Base-by-base conservation (phyloP, 2,113 vertebrate species). In the Ivindomyrus marchei region DNA sequence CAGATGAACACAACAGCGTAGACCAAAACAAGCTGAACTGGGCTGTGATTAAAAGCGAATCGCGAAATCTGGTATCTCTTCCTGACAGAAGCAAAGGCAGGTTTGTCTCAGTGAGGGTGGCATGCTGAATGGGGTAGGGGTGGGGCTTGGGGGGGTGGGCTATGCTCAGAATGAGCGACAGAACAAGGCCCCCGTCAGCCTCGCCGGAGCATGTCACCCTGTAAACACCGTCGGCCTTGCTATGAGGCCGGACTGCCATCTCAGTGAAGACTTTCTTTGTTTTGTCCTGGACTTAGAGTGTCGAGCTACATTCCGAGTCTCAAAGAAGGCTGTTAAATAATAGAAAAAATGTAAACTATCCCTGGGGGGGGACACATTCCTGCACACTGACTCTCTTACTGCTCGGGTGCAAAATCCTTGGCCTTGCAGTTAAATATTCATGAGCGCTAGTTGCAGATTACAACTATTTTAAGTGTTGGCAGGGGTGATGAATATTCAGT, bases 21-120 rank as follows among this genome's bases (percentile, higher is more conserved):
- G 86, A 93, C 92, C 93, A 93, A 92, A 94, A 94, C 94, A 94
- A 94, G 93, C 91, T 90, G 90, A 86, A 91, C 92, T 91, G 27
- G 17, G 77, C 17, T 56, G 36, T 89, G 62, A 89, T 56, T 50
- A 39, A 90, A 95, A 94, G 93, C 92, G 36, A 45, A 47, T 52
- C 13, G 52, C 42, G 19, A 10, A 42, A 89, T 47, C 31, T 13
- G 19, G 47, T 36, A 49, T 62, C n/a, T 46, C 27, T 24, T 70
- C 66, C 45, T n/a, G 85, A 19, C 62, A 27, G 45, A 27, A 19
- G 19, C 8, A 4, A 88, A 17, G 21, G 58, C 66, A 49, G 50
- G 47, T 56, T 27, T 89, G 88, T 84, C 31, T 39, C 3, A 53
- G 17, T 10, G 49, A 13, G n/a, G 13, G n/a, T 45, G 47, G n/a